Conservation (phyloP, 2,888 invertebrate genomes). For the Drosophila mimetica region DNA sequence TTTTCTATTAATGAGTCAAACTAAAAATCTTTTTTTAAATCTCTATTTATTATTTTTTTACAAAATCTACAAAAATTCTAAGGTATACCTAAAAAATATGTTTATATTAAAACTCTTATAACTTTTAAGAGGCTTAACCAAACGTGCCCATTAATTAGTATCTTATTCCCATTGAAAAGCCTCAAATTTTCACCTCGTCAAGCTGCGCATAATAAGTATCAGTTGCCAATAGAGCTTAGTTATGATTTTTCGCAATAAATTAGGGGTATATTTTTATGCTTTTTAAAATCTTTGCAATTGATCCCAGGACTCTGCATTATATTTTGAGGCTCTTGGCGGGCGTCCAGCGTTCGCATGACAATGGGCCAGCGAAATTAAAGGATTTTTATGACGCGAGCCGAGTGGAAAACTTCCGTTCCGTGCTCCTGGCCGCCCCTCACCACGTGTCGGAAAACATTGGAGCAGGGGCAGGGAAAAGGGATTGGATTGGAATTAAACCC, state of each 20-base stretch:
- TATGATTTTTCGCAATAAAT: conserved; percentile 10
- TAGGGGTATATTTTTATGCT: conserved; percentile 9
- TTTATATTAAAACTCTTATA: neutral
- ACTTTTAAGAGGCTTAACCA: neutral
- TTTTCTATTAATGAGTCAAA: neutral
- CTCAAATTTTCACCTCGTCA: neutral
- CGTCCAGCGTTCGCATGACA: conserved; percentile 68
- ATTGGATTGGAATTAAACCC: conserved; percentile 48
- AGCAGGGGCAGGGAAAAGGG: conserved; percentile 24
- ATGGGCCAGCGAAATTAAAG: conserved; percentile 46
- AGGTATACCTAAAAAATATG: neutral
- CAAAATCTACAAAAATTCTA: no score
- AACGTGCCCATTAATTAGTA: conserved; percentile 4
- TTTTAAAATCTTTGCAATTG: conserved; percentile 15
- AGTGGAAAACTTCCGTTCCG: conserved; percentile 48
- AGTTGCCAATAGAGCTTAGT: conserved; percentile 14
- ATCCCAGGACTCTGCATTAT: conserved; percentile 18
- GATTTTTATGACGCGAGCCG: conserved; percentile 56
- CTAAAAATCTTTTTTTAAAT: no score
- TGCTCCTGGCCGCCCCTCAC: conserved; percentile 22
- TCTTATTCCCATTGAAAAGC: conserved; percentile 1
- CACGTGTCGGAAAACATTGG: conserved; percentile 57
- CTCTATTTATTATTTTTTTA: no score
- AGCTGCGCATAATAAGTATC: neutral
- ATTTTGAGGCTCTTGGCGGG: conserved; percentile 59